Conservation (phyloP, 2,113 vertebrate species). For the Columba livia region DNA sequence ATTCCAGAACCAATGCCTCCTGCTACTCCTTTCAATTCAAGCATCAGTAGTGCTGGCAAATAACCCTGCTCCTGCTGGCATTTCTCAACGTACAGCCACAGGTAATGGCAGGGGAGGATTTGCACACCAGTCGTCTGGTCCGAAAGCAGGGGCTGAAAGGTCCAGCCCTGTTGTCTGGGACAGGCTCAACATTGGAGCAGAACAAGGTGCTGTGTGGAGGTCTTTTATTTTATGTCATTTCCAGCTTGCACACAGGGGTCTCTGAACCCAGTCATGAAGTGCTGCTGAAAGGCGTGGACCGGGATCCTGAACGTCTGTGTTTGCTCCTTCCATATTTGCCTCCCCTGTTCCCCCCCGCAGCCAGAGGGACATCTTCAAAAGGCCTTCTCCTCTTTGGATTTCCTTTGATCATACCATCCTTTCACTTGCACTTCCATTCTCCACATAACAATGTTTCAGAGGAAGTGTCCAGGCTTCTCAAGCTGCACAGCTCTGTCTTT, state of each 20-base stretch:
- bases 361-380: background rate
- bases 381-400: background rate
- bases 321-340: background rate
- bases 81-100: background rate
- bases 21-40: background rate
- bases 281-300: background rate
- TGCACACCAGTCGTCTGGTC: background rate
- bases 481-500: background rate
- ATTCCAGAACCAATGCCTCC: background rate
- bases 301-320: background rate
- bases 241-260: background rate
- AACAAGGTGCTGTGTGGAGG: background rate
- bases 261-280: fast-evolving
- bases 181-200: background rate
- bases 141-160: background rate
- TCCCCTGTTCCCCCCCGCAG: background rate
- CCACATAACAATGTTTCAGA: background rate
- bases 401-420: background rate
- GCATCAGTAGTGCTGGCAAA: background rate
- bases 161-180: background rate
- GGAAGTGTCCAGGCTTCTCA: background rate
- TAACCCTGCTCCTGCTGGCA: background rate
- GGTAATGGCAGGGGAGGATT: background rate
- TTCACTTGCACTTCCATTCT: background rate
- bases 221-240: background rate